phyloP scores from a whole-genome alignment of 1,140 invertebrate species.

The Eriosoma lanigerum region DNA sequence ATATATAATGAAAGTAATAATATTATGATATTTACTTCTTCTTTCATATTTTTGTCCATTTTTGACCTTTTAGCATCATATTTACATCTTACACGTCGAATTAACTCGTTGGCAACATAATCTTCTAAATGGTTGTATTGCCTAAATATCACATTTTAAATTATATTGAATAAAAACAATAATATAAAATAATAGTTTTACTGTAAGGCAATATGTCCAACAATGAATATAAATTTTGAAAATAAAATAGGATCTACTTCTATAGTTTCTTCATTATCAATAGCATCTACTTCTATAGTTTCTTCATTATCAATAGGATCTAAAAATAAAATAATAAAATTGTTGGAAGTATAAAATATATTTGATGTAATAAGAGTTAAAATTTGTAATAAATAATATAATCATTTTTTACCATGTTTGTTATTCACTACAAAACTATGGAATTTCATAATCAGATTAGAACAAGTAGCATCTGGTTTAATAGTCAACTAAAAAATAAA shows the following conservation, averaged over 20 bases:
- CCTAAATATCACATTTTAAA: slow-evolving; percentile 59
- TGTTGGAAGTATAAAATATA: too few species aligned
- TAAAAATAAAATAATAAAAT: neutral
- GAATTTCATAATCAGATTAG: neutral
- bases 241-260: neutral
- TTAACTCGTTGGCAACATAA: slow-evolving; percentile 73
- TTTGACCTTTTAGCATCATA: slow-evolving; percentile 59
- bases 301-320: neutral
- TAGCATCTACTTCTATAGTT: slow-evolving; percentile 32
- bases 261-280: neutral
- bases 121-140: slow-evolving; percentile 79
- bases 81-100: slow-evolving; percentile 61
- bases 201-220: slow-evolving; percentile 53
- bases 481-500: slow-evolving; percentile 27
- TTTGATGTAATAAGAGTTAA: neutral
- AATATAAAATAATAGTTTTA: slow-evolving; percentile 31
- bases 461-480: slow-evolving; percentile 22
- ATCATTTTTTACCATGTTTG: neutral
- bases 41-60: slow-evolving; percentile 57
- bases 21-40: slow-evolving; percentile 2
- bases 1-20: neutral
- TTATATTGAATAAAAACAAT: neutral
- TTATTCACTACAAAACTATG: neutral
- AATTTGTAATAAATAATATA: neutral
- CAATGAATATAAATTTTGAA: slow-evolving; percentile 49